Percentiles rank a stretch among this genome's conserved stretches.
phyloP scores from a whole-genome alignment of 2,888 invertebrate genomes.

The Apamea monoglypha region DNA sequence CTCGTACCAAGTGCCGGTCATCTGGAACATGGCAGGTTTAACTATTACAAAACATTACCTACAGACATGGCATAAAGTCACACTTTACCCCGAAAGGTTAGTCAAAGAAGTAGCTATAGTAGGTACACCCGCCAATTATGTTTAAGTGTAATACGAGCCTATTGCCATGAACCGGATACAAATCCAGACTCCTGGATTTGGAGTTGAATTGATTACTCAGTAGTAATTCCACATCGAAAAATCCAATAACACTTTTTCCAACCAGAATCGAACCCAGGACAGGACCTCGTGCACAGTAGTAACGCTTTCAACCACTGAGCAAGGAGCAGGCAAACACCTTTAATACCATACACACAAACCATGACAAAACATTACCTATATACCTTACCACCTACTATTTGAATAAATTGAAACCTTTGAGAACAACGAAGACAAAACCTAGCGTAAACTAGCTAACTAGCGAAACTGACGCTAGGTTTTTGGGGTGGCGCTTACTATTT shows the following conservation, averaged over 20 bases:
- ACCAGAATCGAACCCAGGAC: background rate
- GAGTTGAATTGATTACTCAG: too few relatives aligned
- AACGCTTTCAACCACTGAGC: background rate
- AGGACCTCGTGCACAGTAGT: background rate
- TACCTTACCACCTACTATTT: too few relatives aligned
- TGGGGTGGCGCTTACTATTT: too few relatives aligned
- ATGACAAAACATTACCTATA: background rate
- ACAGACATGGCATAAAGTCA: background rate
- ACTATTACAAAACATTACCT: background rate
- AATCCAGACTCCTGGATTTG: background rate
- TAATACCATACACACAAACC: background rate
- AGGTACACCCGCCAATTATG: background rate
- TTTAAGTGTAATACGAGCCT: background rate
- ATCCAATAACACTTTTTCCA: background rate
- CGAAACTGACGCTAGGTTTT: too few relatives aligned
- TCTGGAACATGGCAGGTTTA: slow-evolving; percentile 79
- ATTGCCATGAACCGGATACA: background rate
- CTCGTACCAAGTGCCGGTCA: slow-evolving; percentile 93
- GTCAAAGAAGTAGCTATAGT: background rate
- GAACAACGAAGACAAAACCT: too few relatives aligned
- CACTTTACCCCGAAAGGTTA: background rate
- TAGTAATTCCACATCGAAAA: background rate
- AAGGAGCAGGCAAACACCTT: background rate
- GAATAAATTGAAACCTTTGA: too few relatives aligned
- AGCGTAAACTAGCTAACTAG: too few relatives aligned